Percentiles rank a stretch among this genome's conserved stretches.
phyloP scores from a whole-genome alignment of 2,113 vertebrate genomes.

The Neofelis nebulosa region DNA sequence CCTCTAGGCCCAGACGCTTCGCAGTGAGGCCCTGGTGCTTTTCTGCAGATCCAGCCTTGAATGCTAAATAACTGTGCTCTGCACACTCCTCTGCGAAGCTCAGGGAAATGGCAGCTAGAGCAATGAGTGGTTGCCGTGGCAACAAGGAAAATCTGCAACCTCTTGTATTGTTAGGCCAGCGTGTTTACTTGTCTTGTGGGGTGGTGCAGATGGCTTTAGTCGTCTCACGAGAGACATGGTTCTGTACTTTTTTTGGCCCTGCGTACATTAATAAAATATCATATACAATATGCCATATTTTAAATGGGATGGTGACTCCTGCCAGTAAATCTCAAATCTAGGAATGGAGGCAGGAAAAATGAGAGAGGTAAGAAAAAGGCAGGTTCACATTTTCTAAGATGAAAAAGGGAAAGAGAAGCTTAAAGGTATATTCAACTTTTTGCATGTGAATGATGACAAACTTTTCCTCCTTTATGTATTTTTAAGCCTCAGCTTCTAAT shows the following conservation, averaged over 20 bases:
- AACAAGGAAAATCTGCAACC: conserved; percentile 76
- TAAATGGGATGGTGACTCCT: neutral
- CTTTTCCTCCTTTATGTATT: neutral
- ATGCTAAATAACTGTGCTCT: conserved; percentile 72
- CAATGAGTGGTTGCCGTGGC: conserved; percentile 80
- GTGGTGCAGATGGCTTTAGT: conserved; percentile 29
- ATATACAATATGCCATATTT: neutral
- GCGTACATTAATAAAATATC: neutral
- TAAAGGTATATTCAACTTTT: neutral
- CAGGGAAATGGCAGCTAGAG: conserved; percentile 74
- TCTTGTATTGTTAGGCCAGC: conserved; percentile 62
- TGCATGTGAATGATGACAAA: neutral
- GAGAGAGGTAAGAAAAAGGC: neutral
- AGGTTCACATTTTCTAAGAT: neutral
- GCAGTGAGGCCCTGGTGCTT: conserved; percentile 56
- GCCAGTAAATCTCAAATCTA: neutral
- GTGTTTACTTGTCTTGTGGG: conserved; percentile 66
- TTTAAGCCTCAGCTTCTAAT: neutral
- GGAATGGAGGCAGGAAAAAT: neutral
- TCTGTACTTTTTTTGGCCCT: neutral
- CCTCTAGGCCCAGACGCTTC: conserved; percentile 61
- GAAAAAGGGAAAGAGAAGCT: neutral
- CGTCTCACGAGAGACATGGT: conserved; percentile 29
- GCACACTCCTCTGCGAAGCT: conserved; percentile 65
- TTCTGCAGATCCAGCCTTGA: conserved; percentile 75